Conservation (phyloP, 2,797 vertebrate genomes). For the Tinamus major region DNA sequence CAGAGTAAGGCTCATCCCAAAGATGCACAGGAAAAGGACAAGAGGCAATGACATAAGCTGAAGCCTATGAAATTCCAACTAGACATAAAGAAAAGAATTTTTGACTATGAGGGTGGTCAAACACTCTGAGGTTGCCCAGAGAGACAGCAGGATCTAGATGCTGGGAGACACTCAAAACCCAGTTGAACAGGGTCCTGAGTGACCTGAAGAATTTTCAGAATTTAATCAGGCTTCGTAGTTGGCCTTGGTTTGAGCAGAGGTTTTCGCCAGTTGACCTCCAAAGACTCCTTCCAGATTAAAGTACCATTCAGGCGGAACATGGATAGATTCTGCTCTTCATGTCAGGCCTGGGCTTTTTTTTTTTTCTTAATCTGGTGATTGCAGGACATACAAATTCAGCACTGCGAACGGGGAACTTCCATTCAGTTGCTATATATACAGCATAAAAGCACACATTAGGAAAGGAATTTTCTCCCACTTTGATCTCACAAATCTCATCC, state of each 20-base stretch:
- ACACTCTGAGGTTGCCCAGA: fast-evolving
- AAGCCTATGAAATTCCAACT: neutral
- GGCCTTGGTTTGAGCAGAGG: neutral
- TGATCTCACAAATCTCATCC: neutral
- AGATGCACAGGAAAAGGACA: neutral
- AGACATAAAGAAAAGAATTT: neutral
- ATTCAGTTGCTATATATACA: neutral
- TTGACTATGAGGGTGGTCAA: neutral
- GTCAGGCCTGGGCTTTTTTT: neutral
- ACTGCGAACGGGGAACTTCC: neutral
- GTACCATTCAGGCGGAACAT: neutral
- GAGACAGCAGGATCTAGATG: neutral
- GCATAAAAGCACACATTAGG: neutral
- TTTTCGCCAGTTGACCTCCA: neutral
- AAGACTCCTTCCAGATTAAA: neutral
- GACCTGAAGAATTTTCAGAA: neutral
- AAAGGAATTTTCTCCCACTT: neutral
- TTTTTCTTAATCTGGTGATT: neutral
- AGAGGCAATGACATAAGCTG: neutral
- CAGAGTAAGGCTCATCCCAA: neutral
- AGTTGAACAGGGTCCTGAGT: neutral
- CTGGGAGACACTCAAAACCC: neutral
- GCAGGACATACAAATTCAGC: neutral
- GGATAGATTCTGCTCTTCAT: neutral
- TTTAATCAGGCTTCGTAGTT: neutral